Percentiles rank a stretch among this genome's conserved stretches.
Conservation (phyloP, 2,888 invertebrate species). For the Sylvicola cinctus region DNA sequence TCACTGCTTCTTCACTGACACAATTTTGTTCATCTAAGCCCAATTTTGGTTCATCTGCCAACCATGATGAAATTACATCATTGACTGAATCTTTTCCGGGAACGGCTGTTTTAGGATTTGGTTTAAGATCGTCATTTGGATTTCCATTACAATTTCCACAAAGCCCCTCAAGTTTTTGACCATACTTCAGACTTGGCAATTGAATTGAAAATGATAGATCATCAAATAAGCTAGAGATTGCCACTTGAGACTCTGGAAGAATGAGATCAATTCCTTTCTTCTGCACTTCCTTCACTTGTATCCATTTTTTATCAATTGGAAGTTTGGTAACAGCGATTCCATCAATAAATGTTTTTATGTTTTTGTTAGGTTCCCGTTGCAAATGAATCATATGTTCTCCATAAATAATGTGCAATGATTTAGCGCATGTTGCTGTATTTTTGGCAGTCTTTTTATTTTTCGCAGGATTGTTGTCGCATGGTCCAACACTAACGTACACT, state of each 20-base stretch:
- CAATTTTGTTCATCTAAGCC: constrained; percentile 29
- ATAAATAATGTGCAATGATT: constrained; percentile 43
- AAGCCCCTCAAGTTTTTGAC: constrained; percentile 51
- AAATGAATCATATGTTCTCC: constrained; percentile 39
- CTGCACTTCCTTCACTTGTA: constrained; percentile 32
- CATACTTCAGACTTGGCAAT: constrained; percentile 53
- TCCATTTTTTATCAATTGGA: constrained; percentile 40
- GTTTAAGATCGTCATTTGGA: constrained; percentile 32
- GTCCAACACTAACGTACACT: constrained; percentile 42
- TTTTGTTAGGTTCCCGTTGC: constrained; percentile 22
- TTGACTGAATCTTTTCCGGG: constrained; percentile 8
- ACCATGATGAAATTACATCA: constrained; percentile 34
- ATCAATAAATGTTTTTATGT: constrained; percentile 18
- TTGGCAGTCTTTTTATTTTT: not conserved
- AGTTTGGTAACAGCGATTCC: constrained; percentile 16
- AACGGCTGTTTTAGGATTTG: constrained; percentile 25
- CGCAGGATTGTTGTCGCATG: constrained; percentile 30
- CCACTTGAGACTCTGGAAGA: constrained; percentile 48
- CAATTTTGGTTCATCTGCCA: constrained; percentile 28
- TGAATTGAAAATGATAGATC: constrained; percentile 34
- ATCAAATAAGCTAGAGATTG: constrained; percentile 29
- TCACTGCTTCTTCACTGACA: constrained; percentile 25
- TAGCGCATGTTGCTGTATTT: constrained; percentile 37
- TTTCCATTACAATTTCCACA: constrained; percentile 56
- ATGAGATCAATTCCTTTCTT: constrained; percentile 34